Evolutionary conservation across 1,140 invertebrate species (phyloP).

Genomic region (Radopholus similis): DNA sequence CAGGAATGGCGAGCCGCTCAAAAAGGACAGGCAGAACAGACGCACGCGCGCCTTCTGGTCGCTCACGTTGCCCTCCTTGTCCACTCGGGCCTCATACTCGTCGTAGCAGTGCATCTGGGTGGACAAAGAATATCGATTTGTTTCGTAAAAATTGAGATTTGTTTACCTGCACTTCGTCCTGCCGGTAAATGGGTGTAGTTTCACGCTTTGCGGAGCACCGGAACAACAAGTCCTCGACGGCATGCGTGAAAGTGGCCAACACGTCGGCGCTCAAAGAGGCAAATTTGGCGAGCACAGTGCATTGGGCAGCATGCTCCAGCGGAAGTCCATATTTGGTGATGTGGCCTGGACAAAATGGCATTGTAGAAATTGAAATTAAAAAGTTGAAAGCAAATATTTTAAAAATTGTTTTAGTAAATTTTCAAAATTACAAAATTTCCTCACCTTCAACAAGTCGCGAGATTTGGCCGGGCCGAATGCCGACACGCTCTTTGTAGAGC

Average conservation of each 20-base stretch:
- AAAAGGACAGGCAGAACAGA: slow-evolving; percentile 88
- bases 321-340: slow-evolving; percentile 91
- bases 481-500: slow-evolving; percentile 94
- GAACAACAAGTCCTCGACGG: slow-evolving; percentile 83
- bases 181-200: slow-evolving; percentile 85
- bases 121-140: neutral
- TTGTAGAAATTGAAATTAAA: no score
- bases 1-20: slow-evolving; percentile 81
- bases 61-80: slow-evolving; percentile 75
- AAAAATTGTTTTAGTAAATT: no score
- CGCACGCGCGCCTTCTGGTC: slow-evolving; percentile 90
- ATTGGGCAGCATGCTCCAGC: slow-evolving; percentile 84
- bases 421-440: no score
- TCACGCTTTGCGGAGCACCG: slow-evolving; percentile 77
- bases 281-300: slow-evolving; percentile 91
- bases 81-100: slow-evolving; percentile 89
- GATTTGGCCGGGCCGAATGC: slow-evolving; percentile 75
- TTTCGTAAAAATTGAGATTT: neutral
- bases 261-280: slow-evolving; percentile 83
- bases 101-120: slow-evolving; percentile 69
- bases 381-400: no score
- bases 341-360: no score
- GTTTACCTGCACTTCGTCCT: slow-evolving; percentile 83
- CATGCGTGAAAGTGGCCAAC: slow-evolving; percentile 81
- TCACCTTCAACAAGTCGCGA: slow-evolving; percentile 66